Evolutionary conservation across 2,113 vertebrate genomes (phyloP), one percentile per base, ranked within the genome.

Genomic region (Balaenoptera acutorostrata): DNA sequence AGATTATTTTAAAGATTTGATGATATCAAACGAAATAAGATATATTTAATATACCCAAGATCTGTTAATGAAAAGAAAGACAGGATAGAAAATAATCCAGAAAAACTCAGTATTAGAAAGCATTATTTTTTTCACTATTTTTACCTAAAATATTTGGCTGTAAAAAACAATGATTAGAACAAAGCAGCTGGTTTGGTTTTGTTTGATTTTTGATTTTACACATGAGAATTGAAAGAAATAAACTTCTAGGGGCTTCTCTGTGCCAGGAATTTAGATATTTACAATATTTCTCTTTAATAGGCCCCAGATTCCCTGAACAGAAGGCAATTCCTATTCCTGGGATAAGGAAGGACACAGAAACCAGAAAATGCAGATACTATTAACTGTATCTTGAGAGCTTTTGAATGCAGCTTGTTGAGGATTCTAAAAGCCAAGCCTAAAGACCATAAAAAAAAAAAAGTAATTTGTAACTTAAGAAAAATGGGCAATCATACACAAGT

Each of bases 171-270:
- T 86, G 39, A 82, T 46, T 72, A 95, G 33, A 86, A 90, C 57
- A 82, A 96, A 96, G 69, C 92, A 97, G 74, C 80, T 94, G 92
- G 44, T 92, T 96, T 94, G 55, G 13, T 90, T 96, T 95, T 77
- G 59, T 96, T 94, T 92, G 81, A 75, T 17, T 75, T 92, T 86
- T 64, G 11, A 92, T 82, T 92, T 90, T 94, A 36, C 88, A 94
- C 49, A 82, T 64, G 85, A 80, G 72, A 90, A 59, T 96, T 81
- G 7, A 39, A 68, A 78, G 57, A 88, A 84, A 61, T 77, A 75
- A 64, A 81, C 17, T 86, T 86, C 41, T 75, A 63, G 36, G 57
- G 49, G 9, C 41, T 61, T 88, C 14, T 90, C 39, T 88, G 80
- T 92, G 93, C 82, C 90, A 96, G 25, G 31, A 91, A 88, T 93